Conservation (phyloP, 2,113 vertebrate genomes). For the Turdus rufiventris region DNA sequence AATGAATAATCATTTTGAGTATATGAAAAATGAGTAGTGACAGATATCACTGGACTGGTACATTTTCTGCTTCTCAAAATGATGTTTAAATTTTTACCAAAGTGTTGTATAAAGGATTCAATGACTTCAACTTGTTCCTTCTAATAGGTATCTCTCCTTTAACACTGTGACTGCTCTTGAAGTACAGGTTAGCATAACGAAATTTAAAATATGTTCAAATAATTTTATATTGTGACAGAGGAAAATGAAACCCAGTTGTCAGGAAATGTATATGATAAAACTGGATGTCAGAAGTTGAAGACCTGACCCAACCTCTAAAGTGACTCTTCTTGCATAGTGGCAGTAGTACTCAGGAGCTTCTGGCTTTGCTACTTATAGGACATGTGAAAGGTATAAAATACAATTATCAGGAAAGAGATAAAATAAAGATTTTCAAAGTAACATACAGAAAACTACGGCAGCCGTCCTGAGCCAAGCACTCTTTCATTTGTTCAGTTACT, state of each 20-base stretch:
- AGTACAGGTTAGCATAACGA: neutral
- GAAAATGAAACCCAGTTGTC: neutral
- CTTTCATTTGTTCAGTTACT: neutral
- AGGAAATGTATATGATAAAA: neutral
- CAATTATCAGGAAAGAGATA: neutral
- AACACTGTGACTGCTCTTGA: neutral
- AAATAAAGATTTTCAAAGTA: neutral
- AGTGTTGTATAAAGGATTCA: conserved; percentile 29
- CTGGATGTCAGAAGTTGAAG: neutral
- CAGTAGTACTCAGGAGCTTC: neutral
- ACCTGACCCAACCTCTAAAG: neutral
- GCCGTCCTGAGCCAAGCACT: neutral
- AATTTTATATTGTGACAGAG: neutral
- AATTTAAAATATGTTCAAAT: neutral
- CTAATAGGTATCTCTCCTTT: conserved; percentile 48
- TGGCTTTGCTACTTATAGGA: neutral
- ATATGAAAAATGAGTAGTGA: conserved; percentile 44
- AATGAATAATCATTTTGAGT: conserved; percentile 43
- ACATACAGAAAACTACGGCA: neutral
- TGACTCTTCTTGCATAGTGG: neutral
- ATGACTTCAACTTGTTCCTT: conserved; percentile 22
- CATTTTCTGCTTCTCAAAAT: conserved; percentile 21
- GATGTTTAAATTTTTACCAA: conserved; percentile 38
- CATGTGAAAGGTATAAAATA: neutral
- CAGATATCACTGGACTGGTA: conserved; percentile 49